Evolutionary conservation across 2,113 vertebrate species (phyloP).

Genomic region (Silurus meridionalis): DNA sequence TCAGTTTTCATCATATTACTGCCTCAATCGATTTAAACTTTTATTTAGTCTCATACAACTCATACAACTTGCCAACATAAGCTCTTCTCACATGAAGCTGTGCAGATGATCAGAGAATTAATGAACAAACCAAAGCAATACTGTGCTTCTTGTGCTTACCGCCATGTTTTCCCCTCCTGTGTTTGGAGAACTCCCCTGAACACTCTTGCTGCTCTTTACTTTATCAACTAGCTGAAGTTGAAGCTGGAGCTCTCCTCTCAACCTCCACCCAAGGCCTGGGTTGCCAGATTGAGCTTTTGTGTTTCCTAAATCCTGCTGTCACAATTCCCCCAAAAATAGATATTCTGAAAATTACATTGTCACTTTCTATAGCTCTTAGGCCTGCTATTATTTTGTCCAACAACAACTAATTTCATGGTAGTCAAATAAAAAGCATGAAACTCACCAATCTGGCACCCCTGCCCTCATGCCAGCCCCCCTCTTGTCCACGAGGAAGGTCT

Average conservation of each 20-base stretch:
- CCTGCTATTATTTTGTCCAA: neutral
- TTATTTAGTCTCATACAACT: neutral
- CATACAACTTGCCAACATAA: too few species aligned
- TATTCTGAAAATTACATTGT: neutral
- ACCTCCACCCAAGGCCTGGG: slow-evolving; percentile 13
- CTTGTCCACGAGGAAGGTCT: slow-evolving; percentile 23
- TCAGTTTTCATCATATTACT: neutral
- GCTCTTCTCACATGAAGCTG: neutral
- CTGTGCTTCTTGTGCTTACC: slow-evolving; percentile 1
- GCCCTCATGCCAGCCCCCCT: neutral
- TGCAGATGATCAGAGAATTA: neutral
- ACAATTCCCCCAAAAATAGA: neutral
- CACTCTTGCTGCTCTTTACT: slow-evolving; percentile 17
- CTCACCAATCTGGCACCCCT: slow-evolving; percentile 2
- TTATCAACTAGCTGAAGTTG: slow-evolving; percentile 29
- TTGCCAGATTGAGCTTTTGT: slow-evolving; percentile 17
- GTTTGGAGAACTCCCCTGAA: slow-evolving; percentile 26
- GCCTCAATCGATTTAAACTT: too few species aligned
- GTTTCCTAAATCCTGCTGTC: neutral
- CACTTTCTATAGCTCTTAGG: too few species aligned
- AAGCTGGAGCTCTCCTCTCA: slow-evolving; percentile 22
- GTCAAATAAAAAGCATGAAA: neutral
- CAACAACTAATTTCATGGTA: neutral
- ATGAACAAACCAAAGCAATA: neutral
- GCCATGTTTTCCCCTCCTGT: slow-evolving; percentile 20